Percentiles rank a stretch among this genome's conserved stretches.
Conservation (phyloP, 92 coral and sea anemone species). For the Epizoanthus fatuus region DNA sequence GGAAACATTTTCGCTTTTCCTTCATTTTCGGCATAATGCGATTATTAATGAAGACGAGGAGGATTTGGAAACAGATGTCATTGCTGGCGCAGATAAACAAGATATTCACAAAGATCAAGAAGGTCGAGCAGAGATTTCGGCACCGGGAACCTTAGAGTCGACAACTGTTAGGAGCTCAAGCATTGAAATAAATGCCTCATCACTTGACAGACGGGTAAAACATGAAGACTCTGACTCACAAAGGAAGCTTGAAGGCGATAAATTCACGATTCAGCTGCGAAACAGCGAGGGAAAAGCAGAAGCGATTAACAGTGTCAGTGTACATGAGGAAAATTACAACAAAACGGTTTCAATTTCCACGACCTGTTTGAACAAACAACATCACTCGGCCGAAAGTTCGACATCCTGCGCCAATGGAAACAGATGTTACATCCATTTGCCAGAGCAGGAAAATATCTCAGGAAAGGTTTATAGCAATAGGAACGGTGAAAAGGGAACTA, state of each 20-base stretch:
- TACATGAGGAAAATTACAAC: background rate
- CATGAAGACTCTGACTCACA: background rate
- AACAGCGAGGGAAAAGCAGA: background rate
- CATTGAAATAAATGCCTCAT: background rate
- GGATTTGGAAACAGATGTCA: slow-evolving; percentile 4
- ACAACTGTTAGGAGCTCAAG: background rate
- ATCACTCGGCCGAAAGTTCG: background rate
- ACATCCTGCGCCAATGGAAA: background rate
- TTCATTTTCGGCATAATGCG: slow-evolving; percentile 41
- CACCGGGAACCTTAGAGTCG: background rate
- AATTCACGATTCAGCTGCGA: background rate
- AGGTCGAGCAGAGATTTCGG: background rate
- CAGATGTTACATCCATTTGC: background rate
- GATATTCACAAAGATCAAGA: background rate
- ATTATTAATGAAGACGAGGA: slow-evolving; percentile 43
- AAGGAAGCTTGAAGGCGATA: too few relatives aligned
- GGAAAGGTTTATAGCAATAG: background rate
- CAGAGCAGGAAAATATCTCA: background rate
- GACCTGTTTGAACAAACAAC: background rate
- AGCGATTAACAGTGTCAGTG: background rate
- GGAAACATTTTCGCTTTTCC: slow-evolving; percentile 26
- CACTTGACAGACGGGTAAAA: background rate
- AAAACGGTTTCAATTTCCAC: background rate
- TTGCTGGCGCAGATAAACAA: background rate
- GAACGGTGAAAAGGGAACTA: background rate